Base-by-base conservation (phyloP, 2,888 invertebrate genomes). In the Bibio marci region DNA sequence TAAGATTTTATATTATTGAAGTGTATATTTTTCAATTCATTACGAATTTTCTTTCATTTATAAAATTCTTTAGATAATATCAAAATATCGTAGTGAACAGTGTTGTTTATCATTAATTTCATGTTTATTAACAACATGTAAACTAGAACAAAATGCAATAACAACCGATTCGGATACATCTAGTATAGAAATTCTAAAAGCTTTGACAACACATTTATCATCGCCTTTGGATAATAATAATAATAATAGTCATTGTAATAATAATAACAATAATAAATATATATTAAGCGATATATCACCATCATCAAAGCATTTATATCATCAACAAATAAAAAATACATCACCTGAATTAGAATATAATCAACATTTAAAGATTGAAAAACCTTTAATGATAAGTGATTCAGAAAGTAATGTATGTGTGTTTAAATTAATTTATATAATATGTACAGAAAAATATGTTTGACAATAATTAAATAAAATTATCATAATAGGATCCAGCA, bases 11-110 rank as follows among this genome's bases (percentile, higher is more conserved):
- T 26, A 36, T 25, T 18, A 14, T 38, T 35, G 8, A 12, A 30
- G 35, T 37, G 13, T 11, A 26, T 31, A 43, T 11, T 17, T 4
- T 6, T 22, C 8, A 6, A 6, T 6, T 22, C 8, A 22, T 22
- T 22, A 22, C 8, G 8, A 22, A 6, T 22, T 5, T 22, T 13
- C 12, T 34, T 22, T 22, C 4, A 34, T 27, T 19, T 35, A 31
- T 41, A 38, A 38, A 39, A 19, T 41, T 25, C 15, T 52, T 50
- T 49, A 74, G 73, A 57, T 69, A 33, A 53, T 80, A 44, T 71
- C 78, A 0, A 72, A 72, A 50, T 73, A 75, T 47, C 67, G 76
- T 33, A 76, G 76, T 0, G 79, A 80, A 58, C 62, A 71, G 25
- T 76, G 76, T 50, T 77, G 78, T 48, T 74, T 76, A 46, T 71